phyloP scores from a whole-genome alignment of 2,888 invertebrate species.

The Carterocephalus palaemon region DNA sequence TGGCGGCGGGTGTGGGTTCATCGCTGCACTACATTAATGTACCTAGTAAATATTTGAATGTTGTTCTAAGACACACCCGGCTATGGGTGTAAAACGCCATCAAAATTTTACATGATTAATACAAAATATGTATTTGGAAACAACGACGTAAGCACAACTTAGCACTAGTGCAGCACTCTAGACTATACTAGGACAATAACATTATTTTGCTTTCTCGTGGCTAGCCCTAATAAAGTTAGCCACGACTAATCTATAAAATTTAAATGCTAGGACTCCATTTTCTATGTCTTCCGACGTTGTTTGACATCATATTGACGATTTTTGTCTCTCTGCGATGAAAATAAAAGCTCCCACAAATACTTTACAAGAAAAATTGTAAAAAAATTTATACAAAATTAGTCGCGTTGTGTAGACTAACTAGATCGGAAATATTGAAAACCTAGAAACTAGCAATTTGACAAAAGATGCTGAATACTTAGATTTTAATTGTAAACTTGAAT shows the following conservation, averaged over 20 bases:
- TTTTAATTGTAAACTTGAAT: conserved; percentile 50
- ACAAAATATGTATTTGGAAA: conserved; percentile 15
- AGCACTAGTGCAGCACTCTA: conserved; percentile 62
- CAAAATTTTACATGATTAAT: conserved; percentile 1
- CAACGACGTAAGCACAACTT: conserved; percentile 43
- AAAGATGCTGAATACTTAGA: conserved; percentile 21
- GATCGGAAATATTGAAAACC: conserved; percentile 7
- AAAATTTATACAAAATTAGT: conserved; percentile 20
- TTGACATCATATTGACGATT: conserved; percentile 46
- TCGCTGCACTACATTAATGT: too few species aligned
- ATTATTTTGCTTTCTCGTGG: conserved; percentile 55
- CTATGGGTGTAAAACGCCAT: conserved; percentile 15
- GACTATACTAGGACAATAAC: conserved; percentile 77
- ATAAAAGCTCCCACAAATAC: conserved; percentile 9
- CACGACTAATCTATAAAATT: conserved; percentile 27
- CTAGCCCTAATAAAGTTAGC: conserved; percentile 31
- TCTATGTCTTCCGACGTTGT: conserved; percentile 62
- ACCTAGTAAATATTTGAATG: conserved; percentile 15
- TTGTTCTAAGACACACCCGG: conserved; percentile 23
- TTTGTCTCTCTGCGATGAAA: conserved; percentile 17
- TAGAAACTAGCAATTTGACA: conserved; percentile 26
- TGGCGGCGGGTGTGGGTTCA: too few species aligned
- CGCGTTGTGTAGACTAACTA: conserved; percentile 23
- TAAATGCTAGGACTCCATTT: conserved; percentile 31
- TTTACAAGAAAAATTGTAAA: conserved; percentile 14